phyloP scores from a whole-genome alignment of 2,797 vertebrate species.

The Prionace glauca region DNA sequence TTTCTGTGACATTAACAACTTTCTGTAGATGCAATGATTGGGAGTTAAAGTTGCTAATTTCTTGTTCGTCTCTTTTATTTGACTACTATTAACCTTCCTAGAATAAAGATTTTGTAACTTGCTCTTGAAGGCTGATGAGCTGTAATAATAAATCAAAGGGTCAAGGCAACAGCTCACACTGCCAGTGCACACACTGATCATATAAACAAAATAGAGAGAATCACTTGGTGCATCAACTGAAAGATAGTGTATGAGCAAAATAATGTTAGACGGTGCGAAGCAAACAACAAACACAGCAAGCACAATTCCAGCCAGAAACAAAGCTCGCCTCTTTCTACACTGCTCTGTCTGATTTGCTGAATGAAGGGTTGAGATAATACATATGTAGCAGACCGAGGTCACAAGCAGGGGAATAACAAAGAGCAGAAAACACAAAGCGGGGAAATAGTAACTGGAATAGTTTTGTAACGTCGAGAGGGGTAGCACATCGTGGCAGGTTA shows the following conservation, averaged over 20 bases:
- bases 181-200: slow-evolving; percentile 74
- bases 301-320: slow-evolving; percentile 69
- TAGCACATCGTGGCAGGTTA: slow-evolving; percentile 80
- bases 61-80: background rate
- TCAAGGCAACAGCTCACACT: slow-evolving; percentile 85
- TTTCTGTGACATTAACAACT: background rate
- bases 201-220: slow-evolving; percentile 74
- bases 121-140: slow-evolving; percentile 80
- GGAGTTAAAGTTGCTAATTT: background rate
- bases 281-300: slow-evolving; percentile 82
- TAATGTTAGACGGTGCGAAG: slow-evolving; percentile 81
- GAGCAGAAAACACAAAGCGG: slow-evolving; percentile 65
- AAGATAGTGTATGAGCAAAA: slow-evolving; percentile 73
- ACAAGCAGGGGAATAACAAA: slow-evolving; percentile 70
- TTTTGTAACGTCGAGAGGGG: slow-evolving; percentile 47
- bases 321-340: slow-evolving; percentile 68
- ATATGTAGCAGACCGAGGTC: slow-evolving; percentile 65
- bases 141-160: slow-evolving; percentile 84
- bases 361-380: slow-evolving; percentile 73
- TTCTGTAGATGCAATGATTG: background rate
- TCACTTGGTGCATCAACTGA: slow-evolving; percentile 47
- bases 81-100: slow-evolving; percentile 50
- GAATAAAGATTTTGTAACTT: slow-evolving; percentile 64
- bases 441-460: slow-evolving; percentile 72
- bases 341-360: slow-evolving; percentile 59